Conservation (phyloP, 2,113 vertebrate genomes). For the Alectura lathami region DNA sequence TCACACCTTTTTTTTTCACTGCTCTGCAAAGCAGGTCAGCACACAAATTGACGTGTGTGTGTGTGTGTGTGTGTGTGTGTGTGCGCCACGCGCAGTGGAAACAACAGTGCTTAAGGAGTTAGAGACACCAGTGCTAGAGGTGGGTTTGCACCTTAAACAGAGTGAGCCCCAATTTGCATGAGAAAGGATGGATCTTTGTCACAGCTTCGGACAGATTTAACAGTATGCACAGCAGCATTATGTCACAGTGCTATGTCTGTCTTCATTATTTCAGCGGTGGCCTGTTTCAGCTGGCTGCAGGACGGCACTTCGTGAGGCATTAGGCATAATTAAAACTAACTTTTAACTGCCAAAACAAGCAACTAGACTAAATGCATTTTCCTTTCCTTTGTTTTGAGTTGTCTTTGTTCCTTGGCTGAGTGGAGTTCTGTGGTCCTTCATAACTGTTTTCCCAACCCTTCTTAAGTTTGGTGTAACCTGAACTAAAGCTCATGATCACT, state of each 20-base stretch:
- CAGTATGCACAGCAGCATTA: not conserved
- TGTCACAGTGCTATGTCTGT: not conserved
- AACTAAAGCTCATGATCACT: not conserved
- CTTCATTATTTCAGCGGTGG: conserved; percentile 21
- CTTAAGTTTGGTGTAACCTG: not conserved
- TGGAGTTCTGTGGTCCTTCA: not conserved
- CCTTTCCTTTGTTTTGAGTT: not conserved
- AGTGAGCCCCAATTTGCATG: not conserved
- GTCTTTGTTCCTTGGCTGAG: not conserved
- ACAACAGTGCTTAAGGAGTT: not conserved
- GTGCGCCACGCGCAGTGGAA: not conserved
- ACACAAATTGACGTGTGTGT: not conserved
- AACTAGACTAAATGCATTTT: not conserved
- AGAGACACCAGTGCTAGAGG: not conserved
- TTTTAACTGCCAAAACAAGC: conserved; percentile 40
- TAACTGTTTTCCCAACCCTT: not conserved
- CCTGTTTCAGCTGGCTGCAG: conserved; percentile 44
- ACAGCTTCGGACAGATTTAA: not conserved
- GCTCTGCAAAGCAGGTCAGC: not conserved
- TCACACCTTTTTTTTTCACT: not conserved
- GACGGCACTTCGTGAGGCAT: conserved; percentile 13
- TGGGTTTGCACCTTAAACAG: not conserved
- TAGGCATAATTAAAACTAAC: not conserved
- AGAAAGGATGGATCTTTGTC: not conserved
- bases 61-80: too few species aligned